A percentile compares a stretch with the other conserved stretches of the same genome.
Evolutionary conservation across 2,797 vertebrate species (phyloP).

Genomic region (Sebastiscus albofasciatus): DNA sequence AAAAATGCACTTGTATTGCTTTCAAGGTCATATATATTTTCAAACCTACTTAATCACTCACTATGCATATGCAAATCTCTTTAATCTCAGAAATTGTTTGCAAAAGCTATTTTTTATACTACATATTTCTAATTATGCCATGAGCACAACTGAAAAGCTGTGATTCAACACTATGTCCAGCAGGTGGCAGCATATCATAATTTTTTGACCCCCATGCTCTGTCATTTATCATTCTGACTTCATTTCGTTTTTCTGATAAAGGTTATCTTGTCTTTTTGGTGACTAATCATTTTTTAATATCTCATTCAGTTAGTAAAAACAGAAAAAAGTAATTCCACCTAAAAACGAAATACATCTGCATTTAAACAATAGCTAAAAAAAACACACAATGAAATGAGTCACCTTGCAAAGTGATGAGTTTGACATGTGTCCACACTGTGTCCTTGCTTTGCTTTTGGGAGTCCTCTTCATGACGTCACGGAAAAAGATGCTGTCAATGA

Average conservation of each 20-base stretch:
- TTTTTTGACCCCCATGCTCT: background rate
- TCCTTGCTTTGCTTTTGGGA: constrained; percentile 26
- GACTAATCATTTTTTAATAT: background rate
- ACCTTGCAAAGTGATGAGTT: background rate
- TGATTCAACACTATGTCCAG: constrained; percentile 27
- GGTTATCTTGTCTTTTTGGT: background rate
- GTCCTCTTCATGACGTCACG: constrained; percentile 49
- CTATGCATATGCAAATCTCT: background rate
- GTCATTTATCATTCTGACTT: background rate
- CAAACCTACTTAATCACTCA: background rate
- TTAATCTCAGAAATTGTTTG: background rate
- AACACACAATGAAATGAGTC: background rate
- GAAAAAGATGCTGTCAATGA: constrained; percentile 47
- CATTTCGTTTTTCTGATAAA: background rate
- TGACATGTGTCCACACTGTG: background rate
- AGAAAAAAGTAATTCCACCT: background rate
- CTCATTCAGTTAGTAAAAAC: background rate
- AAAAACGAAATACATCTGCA: background rate
- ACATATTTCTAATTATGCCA: background rate
- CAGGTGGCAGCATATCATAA: constrained; percentile 51
- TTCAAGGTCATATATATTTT: background rate
- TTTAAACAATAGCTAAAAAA: background rate
- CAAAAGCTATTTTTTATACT: background rate
- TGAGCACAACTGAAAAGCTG: background rate
- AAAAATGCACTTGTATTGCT: background rate